Conservation (phyloP, 1,140 invertebrate species). For the Lepidurus packardi region DNA sequence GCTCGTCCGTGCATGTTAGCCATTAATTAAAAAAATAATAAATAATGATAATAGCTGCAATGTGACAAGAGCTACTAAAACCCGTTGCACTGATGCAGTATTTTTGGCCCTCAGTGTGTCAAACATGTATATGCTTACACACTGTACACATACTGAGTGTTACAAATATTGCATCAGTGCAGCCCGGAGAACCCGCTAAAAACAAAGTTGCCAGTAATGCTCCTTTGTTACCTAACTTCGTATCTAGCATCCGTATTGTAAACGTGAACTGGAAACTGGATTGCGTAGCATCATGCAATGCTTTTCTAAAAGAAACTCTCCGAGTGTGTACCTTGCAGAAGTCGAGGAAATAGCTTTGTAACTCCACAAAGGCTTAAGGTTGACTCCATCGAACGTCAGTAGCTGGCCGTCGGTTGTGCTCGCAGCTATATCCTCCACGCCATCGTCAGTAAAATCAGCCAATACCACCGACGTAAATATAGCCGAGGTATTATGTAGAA, state of each 20-base stretch:
- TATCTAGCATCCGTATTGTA: not conserved
- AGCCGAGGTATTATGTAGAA: not conserved
- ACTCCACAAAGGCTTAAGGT: not conserved
- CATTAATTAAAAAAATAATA: no score
- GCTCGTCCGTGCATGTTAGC: no score
- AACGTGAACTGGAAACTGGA: no score
- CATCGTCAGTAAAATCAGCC: not conserved
- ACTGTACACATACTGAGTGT: no score
- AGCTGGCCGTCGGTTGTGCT: constrained; percentile 3
- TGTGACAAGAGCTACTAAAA: no score
- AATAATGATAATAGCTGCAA: no score
- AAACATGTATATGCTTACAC: no score
- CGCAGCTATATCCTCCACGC: not conserved
- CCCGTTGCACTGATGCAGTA: no score
- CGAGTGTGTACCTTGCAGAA: not conserved
- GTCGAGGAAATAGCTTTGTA: constrained; percentile 6
- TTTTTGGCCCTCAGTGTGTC: no score
- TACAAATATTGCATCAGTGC: no score
- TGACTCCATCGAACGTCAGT: not conserved
- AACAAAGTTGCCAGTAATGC: no score
- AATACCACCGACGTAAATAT: not conserved
- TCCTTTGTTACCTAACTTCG: not conserved
- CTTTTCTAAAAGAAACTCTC: not conserved
- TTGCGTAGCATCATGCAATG: not conserved
- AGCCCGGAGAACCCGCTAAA: no score